Conservation (phyloP, 2,797 vertebrate species). For the Pogoniulus pusillus region DNA sequence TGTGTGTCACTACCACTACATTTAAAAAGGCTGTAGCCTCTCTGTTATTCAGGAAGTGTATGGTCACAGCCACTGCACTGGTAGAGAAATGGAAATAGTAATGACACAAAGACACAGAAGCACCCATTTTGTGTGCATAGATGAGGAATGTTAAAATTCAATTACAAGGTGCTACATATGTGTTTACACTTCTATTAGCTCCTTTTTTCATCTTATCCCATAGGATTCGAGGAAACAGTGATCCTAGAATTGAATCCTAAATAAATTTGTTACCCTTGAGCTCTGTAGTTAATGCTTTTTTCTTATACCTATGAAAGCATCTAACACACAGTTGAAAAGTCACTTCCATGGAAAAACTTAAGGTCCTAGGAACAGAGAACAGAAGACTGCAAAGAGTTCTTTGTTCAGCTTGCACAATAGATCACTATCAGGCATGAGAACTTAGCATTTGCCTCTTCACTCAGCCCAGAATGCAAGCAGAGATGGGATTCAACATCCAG, state of each 20-base stretch:
- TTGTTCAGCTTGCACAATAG: not conserved
- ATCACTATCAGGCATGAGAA: not conserved
- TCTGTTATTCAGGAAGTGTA: not conserved
- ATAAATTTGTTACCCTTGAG: not conserved
- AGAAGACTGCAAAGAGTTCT: not conserved
- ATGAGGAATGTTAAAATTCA: not conserved
- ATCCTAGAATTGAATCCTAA: not conserved
- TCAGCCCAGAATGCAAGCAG: not conserved
- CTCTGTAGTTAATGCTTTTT: not conserved
- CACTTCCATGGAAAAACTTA: not conserved
- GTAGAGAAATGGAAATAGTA: not conserved
- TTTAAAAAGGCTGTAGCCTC: not conserved
- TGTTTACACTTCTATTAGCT: not conserved
- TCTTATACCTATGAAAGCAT: not conserved
- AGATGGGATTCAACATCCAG: not conserved
- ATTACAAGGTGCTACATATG: not conserved
- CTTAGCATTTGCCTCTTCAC: fast-evolving
- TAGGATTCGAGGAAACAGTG: not conserved
- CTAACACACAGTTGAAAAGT: not conserved
- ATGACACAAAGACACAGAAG: not conserved
- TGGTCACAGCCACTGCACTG: not conserved
- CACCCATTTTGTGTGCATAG: not conserved
- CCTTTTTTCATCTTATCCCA: not conserved
- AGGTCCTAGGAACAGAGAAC: not conserved
- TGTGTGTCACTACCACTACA: too few relatives aligned